phyloP scores from a whole-genome alignment of 2,797 vertebrate genomes.

The Gallirallus australis region DNA sequence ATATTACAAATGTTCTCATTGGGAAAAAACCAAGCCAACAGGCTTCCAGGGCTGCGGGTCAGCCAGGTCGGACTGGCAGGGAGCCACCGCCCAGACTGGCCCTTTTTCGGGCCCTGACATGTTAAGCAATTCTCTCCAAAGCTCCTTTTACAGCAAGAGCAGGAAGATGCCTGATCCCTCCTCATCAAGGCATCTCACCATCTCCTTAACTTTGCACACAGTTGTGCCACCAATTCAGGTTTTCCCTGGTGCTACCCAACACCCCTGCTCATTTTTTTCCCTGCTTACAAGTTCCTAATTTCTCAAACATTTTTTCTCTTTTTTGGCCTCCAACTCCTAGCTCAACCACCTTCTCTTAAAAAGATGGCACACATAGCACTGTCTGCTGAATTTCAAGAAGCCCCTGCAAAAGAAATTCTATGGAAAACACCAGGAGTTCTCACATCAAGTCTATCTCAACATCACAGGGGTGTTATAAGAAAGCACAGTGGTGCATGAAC shows the following conservation, averaged over 20 bases:
- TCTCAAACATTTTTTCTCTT: neutral
- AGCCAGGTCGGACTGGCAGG: neutral
- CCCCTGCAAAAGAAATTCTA: neutral
- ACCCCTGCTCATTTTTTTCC: neutral
- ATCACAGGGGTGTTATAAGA: neutral
- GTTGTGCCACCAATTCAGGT: neutral
- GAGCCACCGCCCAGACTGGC: neutral
- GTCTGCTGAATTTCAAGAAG: neutral
- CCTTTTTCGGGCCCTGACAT: neutral
- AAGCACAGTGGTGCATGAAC: neutral
- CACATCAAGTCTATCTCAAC: neutral
- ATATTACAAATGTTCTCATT: neutral
- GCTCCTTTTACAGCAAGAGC: neutral
- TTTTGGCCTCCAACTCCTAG: neutral
- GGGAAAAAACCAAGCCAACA: neutral
- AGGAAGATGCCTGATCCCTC: neutral
- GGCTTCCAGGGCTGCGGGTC: neutral
- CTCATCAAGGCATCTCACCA: neutral
- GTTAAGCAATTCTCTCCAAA: neutral
- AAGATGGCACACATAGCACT: neutral
- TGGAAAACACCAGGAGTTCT: neutral
- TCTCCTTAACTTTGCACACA: neutral
- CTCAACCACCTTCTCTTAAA: neutral
- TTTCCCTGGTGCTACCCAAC: neutral
- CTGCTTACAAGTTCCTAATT: neutral